Evolutionary conservation across 64 coral and sea anemone genomes (phyloP).

Genomic region (Anthopleura sola): DNA sequence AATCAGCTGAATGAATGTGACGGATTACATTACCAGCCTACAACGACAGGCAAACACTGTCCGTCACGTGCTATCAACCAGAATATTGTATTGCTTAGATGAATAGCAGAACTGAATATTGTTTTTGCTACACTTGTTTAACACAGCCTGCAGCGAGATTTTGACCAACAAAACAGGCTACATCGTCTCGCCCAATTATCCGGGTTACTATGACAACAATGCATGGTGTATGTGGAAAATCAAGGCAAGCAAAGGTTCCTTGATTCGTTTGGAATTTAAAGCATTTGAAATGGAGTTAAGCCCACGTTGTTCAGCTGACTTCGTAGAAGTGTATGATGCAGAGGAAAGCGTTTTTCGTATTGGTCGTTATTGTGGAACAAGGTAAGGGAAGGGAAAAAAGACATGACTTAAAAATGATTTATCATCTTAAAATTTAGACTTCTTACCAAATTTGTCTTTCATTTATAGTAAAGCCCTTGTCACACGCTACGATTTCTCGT

Average conservation of each 20-base stretch:
- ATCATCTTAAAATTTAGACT: no score
- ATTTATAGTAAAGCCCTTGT: no score
- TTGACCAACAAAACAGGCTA: slow-evolving; percentile 13
- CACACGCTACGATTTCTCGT: no score
- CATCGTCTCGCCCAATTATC: slow-evolving; percentile 45
- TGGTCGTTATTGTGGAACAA: not conserved
- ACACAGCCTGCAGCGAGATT: not conserved
- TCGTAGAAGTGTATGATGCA: not conserved
- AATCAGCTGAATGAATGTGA: no score
- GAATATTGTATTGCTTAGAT: no score
- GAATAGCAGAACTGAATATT: no score
- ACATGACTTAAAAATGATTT: no score
- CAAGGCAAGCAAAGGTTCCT: slow-evolving; percentile 3
- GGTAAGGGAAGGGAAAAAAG: not conserved
- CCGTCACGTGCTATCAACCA: no score
- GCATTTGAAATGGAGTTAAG: slow-evolving; percentile 29
- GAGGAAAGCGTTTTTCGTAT: not conserved
- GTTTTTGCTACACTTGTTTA: slow-evolving; percentile 1
- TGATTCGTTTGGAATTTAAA: slow-evolving; percentile 45
- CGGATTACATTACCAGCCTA: no score
- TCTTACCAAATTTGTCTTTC: no score
- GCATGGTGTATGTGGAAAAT: no score
- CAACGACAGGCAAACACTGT: no score
- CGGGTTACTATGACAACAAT: slow-evolving; percentile 52
- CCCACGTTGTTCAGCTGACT: slow-evolving; percentile 18